Base-by-base conservation (phyloP, 2,888 invertebrate genomes). In the Heteromurus nitidus region DNA sequence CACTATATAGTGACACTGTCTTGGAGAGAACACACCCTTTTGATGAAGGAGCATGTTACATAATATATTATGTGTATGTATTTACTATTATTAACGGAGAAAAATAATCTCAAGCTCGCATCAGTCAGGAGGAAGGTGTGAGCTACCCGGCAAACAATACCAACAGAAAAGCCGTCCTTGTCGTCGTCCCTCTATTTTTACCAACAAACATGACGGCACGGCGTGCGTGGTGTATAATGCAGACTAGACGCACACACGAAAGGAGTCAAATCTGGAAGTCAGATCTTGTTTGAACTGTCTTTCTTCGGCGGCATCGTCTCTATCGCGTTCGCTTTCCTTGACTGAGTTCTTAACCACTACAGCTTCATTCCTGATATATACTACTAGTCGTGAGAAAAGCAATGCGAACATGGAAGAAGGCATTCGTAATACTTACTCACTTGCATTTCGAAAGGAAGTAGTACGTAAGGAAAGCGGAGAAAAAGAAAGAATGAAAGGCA, bases 241-340 rank as follows among this genome's bases (percentile, higher is more conserved):
- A n/a, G n/a, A n/a, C n/a, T n/a, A n/a, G n/a, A n/a, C n/a, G n/a
- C 44, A 44, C 44, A 44, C 44, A 44, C 13, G 44, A 44, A 44
- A 44, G 13, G n/a, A n/a, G n/a, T 44, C 44, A 44, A 44, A 44
- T 44, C 44, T 36, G 13, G 44, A 44, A 44, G 44, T 44, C 44
- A 44, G n/a, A 44, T 44, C 36, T 44, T 44, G 44, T 9, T 44
- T n/a, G 44, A 13, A 44, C 16, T 44, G n/a, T 36, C 13, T 44
- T n/a, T 44, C n/a, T n/a, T 9, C 2, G 13, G 36, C 36, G 36
- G 5, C 36, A 36, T 44, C n/a, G 11, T 9, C 11, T 44, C 1
- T n/a, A 3, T 9, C n/a, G 13, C 44, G 44, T 44, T 13, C 13
- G n/a, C 16, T n/a, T 3, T 44, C 44, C n/a, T 2, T 44, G 44